Percentiles rank a stretch among this genome's conserved stretches.
phyloP scores from a whole-genome alignment of 2,113 vertebrate species.

The Bostrychus sinensis region DNA sequence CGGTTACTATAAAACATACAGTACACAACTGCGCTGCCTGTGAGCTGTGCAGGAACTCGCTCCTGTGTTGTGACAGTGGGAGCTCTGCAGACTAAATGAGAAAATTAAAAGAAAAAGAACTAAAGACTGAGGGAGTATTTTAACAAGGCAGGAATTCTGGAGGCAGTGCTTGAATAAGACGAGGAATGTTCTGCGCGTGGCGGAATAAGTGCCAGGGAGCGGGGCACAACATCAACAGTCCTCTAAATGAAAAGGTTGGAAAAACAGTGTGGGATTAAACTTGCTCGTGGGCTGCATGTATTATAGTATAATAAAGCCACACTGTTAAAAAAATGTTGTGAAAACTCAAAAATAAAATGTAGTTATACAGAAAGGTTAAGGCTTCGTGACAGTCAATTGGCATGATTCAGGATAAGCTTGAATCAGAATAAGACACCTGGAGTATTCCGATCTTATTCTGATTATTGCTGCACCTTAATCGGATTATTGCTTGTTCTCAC shows the following conservation, averaged over 20 bases:
- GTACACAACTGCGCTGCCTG: constrained; percentile 3
- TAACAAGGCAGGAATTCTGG: constrained; percentile 71
- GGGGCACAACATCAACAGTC: constrained; percentile 29
- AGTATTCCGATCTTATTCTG: no score
- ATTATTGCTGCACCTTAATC: no score
- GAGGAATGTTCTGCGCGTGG: constrained; percentile 69
- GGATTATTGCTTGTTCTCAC: no score
- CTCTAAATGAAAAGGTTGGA: constrained; percentile 35
- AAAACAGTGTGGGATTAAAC: constrained; percentile 53
- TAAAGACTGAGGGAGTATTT: constrained; percentile 59
- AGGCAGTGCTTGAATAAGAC: constrained; percentile 67
- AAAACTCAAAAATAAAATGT: no score
- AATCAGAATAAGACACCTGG: no score
- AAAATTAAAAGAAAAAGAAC: constrained; percentile 38
- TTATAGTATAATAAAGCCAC: no score
- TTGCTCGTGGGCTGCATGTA: constrained; percentile 14
- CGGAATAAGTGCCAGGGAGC: constrained; percentile 65
- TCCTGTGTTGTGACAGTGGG: constrained; percentile 60
- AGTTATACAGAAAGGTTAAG: no score
- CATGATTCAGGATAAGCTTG: no score
- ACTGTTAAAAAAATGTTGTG: no score
- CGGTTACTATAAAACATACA: neutral
- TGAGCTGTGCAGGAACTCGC: constrained; percentile 17
- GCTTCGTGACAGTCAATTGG: no score
- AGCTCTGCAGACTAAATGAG: constrained; percentile 31